Evolutionary conservation across 2,113 vertebrate genomes (phyloP), one percentile per base, ranked within the genome.

Genomic region (Eurypyga helias): DNA sequence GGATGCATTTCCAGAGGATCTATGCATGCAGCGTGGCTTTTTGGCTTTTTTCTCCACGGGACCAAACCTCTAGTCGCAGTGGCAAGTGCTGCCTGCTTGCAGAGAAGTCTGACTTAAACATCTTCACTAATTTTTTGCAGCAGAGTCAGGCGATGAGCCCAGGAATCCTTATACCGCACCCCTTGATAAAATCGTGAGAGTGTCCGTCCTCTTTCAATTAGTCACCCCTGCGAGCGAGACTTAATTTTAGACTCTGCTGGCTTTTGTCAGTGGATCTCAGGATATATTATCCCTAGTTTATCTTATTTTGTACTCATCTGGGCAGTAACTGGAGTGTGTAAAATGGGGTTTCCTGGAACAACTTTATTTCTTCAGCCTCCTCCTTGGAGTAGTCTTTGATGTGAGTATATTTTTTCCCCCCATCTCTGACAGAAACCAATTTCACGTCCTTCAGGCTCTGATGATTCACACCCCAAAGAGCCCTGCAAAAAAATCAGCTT

Each of bases 351-450:
- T 94, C 49, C 78, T 83, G 95, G 79, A 95, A 80, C 76, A 78
- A 48, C 72, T 87, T 93, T 34, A 90, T 88, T 97, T 79, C 90
- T 89, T 82, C 81, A 84, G 73, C n/a, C 87, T 89, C 76, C 92
- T 92, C 71, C 84, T 73, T 66, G 81, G 69, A 91, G 81, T 45
- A 76, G 70, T 46, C 75, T 76, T 51, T 72, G 91, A 75, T 1
- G 0, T 6, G 4, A 64, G 46, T 49, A 8, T 73, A 62, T 87
- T 90, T 95, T 96, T 90, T 31, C 67, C 75, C 54, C 54, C 78
- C 36, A 3, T 80, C 81, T 89, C 84, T 10, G 26, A 48, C 94
- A 91, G 82, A 95, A 96, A 91, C 93, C 84, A 95, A 91, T 97
- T 96, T 41, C 55, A 55, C 0, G 15, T 95, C 95, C 90, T 93